These are phyloP conservation scores for Troilus luridus DNA, from an alignment of 2,888 invertebrate genomes.

Conservation along the genomic window DNA sequence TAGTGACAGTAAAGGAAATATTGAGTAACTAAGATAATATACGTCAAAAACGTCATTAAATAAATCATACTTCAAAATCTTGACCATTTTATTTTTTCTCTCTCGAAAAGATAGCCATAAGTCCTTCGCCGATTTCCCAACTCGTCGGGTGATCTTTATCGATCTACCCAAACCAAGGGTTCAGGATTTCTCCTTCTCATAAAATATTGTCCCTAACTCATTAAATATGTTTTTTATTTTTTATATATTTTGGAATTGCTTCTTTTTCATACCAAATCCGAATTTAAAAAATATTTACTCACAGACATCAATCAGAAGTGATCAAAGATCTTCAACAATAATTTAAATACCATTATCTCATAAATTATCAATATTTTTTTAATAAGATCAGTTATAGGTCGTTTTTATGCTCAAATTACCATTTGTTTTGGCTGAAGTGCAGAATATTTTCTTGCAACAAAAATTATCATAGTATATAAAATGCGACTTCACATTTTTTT, in stretches of 20 bases:
- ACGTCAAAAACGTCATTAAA: not conserved
- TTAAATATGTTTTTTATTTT: not conserved
- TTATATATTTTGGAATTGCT: not conserved
- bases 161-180: not conserved
- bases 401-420: too few relatives aligned
- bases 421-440: too few relatives aligned
- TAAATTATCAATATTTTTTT: too few relatives aligned
- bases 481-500: too few relatives aligned
- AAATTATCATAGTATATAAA: too few relatives aligned
- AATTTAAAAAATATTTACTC: not conserved
- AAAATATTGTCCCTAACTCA: not conserved
- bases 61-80: not conserved
- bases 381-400: too few relatives aligned
- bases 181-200: not conserved
- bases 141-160: conserved; percentile 24
- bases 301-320: not conserved
- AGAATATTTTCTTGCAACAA: too few relatives aligned
- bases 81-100: not conserved
- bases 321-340: too few relatives aligned
- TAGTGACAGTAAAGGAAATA: too few relatives aligned
- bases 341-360: too few relatives aligned
- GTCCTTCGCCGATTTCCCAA: conserved; percentile 1
- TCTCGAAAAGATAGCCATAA: not conserved
- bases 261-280: not conserved
- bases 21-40: too few relatives aligned